Conservation (phyloP, 2,797 vertebrate species). For the Micropoecilia bifurca region DNA sequence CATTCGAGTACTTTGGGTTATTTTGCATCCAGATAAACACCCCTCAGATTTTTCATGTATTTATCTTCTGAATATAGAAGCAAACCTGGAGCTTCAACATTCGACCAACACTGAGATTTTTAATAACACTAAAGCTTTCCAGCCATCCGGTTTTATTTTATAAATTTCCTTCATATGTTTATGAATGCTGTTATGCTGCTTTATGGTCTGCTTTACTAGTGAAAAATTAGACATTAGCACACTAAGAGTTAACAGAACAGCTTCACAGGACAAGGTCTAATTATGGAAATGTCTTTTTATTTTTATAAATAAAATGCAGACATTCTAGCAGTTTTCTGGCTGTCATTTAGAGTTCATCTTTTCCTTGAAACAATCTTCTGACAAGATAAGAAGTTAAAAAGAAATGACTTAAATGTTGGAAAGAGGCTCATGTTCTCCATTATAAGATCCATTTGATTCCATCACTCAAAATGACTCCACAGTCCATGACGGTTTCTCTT, state of each 20-base stretch:
- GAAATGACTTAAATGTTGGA: not conserved
- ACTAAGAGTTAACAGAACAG: not conserved
- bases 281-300: not conserved
- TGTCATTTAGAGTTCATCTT: not conserved
- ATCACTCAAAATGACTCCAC: not conserved
- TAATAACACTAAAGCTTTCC: not conserved
- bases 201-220: not conserved
- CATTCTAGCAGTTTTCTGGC: not conserved
- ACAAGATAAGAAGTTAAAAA: not conserved
- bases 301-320: not conserved
- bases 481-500: not conserved
- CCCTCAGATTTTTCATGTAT: not conserved
- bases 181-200: not conserved
- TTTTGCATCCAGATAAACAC: not conserved
- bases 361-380: not conserved
- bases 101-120: not conserved
- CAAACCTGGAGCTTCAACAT: not conserved
- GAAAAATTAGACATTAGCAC: not conserved
- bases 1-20: not conserved
- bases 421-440: not conserved
- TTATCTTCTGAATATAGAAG: not conserved
- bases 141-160: not conserved
- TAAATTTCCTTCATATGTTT: not conserved
- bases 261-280: not conserved
- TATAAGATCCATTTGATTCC: not conserved